phyloP scores from a whole-genome alignment of 2,797 vertebrate genomes.

The Cirrhinus mrigala region DNA sequence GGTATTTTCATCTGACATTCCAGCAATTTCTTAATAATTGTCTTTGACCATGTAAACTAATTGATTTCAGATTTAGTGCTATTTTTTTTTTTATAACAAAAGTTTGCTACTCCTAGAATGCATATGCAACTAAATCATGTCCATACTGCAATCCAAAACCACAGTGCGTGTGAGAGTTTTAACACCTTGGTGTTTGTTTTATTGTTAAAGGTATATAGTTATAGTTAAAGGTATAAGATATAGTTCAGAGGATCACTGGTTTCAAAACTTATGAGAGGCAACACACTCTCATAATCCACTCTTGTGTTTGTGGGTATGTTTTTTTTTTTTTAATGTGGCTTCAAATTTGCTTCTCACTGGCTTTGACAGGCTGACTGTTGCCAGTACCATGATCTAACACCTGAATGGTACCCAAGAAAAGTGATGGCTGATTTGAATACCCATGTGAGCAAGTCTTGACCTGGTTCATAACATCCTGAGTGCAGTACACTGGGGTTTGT shows the following conservation, averaged over 20 bases:
- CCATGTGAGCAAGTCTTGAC: constrained; percentile 40
- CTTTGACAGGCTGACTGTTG: constrained; percentile 29
- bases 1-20: background rate
- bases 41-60: background rate
- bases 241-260: background rate
- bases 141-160: too few relatives aligned
- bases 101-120: background rate
- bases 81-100: background rate
- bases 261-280: background rate
- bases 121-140: too few relatives aligned
- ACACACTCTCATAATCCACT: background rate
- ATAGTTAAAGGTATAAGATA: background rate
- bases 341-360: constrained; percentile 18
- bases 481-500: constrained; percentile 6
- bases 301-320: background rate
- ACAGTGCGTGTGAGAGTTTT: background rate
- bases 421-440: constrained; percentile 46
- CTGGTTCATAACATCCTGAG: constrained; percentile 34
- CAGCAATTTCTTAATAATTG: background rate
- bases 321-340: background rate
- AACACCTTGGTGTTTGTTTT: background rate
- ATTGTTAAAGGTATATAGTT: background rate
- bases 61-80: background rate
- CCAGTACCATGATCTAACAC: constrained; percentile 49
- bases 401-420: constrained; percentile 45